phyloP scores from a whole-genome alignment of 2,888 invertebrate species.

The Lysandra bellargus region DNA sequence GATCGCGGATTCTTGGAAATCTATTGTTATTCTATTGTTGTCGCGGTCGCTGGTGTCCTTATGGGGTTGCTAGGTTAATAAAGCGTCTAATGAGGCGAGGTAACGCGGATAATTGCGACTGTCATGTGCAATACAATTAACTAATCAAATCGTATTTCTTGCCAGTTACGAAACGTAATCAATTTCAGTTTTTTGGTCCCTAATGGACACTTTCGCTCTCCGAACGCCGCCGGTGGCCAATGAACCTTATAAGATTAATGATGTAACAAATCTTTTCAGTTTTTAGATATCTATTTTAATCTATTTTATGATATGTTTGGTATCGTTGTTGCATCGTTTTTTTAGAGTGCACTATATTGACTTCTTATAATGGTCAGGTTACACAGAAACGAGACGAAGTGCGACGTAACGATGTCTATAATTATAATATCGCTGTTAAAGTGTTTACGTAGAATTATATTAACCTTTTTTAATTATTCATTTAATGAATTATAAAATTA shows the following conservation, averaged over 20 bases:
- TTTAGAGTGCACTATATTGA: neutral
- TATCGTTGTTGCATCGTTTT: neutral
- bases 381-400: too few relatives aligned
- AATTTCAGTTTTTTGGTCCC: slow-evolving; percentile 33
- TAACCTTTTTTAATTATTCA: too few relatives aligned
- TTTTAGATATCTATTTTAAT: slow-evolving; percentile 39
- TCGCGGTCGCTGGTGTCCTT: too few relatives aligned
- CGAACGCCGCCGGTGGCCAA: slow-evolving; percentile 38
- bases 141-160: slow-evolving; percentile 16
- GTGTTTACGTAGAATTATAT: too few relatives aligned
- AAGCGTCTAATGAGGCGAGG: neutral
- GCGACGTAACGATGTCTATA: too few relatives aligned
- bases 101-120: neutral
- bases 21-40: too few relatives aligned
- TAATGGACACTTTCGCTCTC: slow-evolving; percentile 36
- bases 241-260: slow-evolving; percentile 42
- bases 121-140: slow-evolving; percentile 28
- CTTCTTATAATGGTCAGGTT: neutral
- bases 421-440: too few relatives aligned
- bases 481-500: too few relatives aligned
- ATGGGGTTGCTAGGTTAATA: neutral
- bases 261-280: slow-evolving; percentile 41
- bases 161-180: slow-evolving; percentile 12
- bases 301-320: slow-evolving; percentile 34
- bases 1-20: too few relatives aligned